These are phyloP conservation scores for Vollenhovia emeryi DNA, from an alignment of 1,140 invertebrate species.

Conservation along the genomic window DNA sequence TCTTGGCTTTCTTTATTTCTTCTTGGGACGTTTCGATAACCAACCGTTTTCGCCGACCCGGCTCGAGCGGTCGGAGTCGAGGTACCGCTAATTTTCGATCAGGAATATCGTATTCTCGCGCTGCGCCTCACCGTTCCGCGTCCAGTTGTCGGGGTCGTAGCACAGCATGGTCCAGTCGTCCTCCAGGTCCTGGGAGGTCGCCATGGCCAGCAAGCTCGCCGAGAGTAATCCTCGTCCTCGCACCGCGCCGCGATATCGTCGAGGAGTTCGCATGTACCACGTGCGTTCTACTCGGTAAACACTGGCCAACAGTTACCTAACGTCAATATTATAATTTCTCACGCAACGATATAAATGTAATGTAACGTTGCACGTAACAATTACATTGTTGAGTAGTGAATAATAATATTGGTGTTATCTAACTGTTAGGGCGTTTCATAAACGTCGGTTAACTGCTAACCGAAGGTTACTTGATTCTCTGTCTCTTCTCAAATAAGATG, in stretches of 20 bases:
- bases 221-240: neutral
- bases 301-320: no score
- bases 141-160: conserved; percentile 23
- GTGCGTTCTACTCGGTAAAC: no score
- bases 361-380: no score
- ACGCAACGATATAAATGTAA: no score
- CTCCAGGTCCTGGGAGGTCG: conserved; percentile 29
- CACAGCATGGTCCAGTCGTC: conserved; percentile 29
- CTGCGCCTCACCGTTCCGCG: neutral
- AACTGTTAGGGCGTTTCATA: no score
- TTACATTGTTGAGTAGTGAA: no score
- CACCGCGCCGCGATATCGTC: neutral
- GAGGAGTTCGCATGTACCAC: neutral
- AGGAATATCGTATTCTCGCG: neutral
- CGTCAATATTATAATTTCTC: no score
- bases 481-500: no score
- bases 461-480: no score
- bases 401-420: no score
- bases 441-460: no score
- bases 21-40: neutral
- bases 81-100: neutral
- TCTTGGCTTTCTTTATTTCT: no score
- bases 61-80: neutral
- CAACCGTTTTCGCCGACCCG: neutral
- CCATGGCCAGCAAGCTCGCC: neutral